phyloP scores from a whole-genome alignment of 1,140 invertebrate species.

The Dreissena rostriformis region DNA sequence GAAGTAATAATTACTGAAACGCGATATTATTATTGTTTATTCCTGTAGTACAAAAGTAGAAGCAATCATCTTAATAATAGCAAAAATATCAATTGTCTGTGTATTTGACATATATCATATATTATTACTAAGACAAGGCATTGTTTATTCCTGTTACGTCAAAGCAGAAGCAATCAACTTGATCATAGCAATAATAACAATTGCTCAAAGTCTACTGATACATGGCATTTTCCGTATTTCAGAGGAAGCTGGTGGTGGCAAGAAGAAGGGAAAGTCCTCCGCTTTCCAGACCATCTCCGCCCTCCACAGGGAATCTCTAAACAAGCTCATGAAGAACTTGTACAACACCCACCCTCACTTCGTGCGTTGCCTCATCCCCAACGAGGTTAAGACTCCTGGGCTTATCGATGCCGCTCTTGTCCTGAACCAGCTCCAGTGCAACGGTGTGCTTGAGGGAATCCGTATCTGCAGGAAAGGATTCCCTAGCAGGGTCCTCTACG shows the following conservation, averaged over 20 bases:
- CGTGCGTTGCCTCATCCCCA: constrained; percentile 99
- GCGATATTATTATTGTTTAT: background rate
- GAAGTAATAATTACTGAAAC: background rate
- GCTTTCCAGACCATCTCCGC: constrained; percentile 96
- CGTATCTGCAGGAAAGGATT: constrained; percentile 99
- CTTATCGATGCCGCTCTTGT: constrained; percentile 99
- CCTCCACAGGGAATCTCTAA: constrained; percentile 69
- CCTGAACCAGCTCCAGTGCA: constrained; percentile 98
- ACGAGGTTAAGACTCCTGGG: constrained; percentile 97
- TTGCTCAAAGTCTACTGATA: too few species aligned
- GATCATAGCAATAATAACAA: background rate
- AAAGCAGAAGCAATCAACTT: background rate
- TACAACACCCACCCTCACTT: constrained; percentile 98
- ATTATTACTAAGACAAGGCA: background rate
- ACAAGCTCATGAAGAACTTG: constrained; percentile 93
- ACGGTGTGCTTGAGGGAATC: constrained; percentile 99
- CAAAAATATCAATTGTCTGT: background rate
- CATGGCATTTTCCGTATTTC: background rate
- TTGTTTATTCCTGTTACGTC: background rate
- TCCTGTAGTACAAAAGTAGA: background rate
- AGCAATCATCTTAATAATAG: background rate
- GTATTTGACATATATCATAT: background rate
- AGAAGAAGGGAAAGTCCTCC: constrained; percentile 84
- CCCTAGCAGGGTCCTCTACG: constrained; percentile 99
- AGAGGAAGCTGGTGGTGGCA: constrained; percentile 43